These are phyloP conservation scores for Enteromius viviparus DNA, from an alignment of 2,797 vertebrate genomes.

Conservation along the genomic window DNA sequence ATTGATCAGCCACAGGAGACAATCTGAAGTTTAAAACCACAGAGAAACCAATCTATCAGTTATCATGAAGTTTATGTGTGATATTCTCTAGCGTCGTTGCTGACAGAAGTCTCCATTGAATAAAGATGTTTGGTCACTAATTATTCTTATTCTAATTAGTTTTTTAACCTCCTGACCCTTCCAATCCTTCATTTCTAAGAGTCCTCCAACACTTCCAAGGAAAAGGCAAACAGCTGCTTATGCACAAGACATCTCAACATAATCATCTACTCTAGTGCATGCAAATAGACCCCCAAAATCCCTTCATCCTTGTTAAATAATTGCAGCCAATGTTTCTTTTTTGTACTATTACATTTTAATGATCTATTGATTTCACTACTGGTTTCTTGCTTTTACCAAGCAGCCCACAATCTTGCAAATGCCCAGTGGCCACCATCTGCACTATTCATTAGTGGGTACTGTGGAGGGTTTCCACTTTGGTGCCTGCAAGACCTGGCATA, in stretches of 20 bases:
- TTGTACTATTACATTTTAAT: not conserved
- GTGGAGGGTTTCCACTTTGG: conserved; percentile 45
- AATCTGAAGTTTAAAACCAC: conserved; percentile 12
- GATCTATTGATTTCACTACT: not conserved
- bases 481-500: conserved; percentile 50
- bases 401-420: conserved; percentile 23
- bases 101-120: not conserved
- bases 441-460: conserved; percentile 41
- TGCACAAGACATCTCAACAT: not conserved
- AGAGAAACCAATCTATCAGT: conserved; percentile 15
- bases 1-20: conserved; percentile 24
- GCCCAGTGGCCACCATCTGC: conserved; percentile 32
- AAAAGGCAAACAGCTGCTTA: conserved; percentile 14
- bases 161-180: not conserved
- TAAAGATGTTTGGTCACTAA: not conserved
- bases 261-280: not conserved
- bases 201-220: conserved; percentile 2
- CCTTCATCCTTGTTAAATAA: not conserved
- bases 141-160: not conserved
- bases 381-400: not conserved
- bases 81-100: not conserved
- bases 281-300: not conserved
- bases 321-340: not conserved
- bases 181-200: not conserved
- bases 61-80: not conserved